phyloP scores from a whole-genome alignment of 2,888 invertebrate genomes.

The Chelonus formosanus region DNA sequence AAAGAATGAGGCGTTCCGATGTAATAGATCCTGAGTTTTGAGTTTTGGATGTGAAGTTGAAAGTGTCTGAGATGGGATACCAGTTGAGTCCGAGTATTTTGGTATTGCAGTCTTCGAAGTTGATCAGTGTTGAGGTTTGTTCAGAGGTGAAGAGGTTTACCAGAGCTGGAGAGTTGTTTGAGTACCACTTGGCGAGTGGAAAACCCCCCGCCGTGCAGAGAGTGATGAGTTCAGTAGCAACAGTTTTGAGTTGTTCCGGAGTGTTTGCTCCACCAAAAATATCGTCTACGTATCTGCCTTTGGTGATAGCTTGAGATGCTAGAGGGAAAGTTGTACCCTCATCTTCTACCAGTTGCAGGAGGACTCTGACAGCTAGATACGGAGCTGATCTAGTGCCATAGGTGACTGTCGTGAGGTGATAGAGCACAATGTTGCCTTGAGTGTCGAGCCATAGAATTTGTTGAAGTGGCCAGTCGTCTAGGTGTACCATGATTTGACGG shows the following conservation, averaged over 20 bases:
- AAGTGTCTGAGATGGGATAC: no score
- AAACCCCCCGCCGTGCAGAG: neutral
- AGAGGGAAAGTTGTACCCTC: conserved; percentile 9
- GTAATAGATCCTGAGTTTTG: no score
- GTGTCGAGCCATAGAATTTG: conserved; percentile 1
- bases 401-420: neutral
- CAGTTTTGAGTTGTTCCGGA: neutral
- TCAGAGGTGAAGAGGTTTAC: no score
- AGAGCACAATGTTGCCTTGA: no score
- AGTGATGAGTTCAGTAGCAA: neutral
- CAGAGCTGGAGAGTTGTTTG: no score
- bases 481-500: conserved; percentile 13
- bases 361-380: neutral
- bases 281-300: conserved; percentile 22
- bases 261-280: neutral
- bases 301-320: neutral
- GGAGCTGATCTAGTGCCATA: neutral
- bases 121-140: no score
- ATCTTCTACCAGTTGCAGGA: conserved; percentile 3
- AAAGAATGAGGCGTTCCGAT: no score
- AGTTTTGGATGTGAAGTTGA: no score
- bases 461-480: neutral
- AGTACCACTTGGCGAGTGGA: neutral
- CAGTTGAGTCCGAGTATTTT: no score
- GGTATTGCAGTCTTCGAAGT: no score